These are phyloP conservation scores for Chydorus sphaericus DNA, from an alignment of 2,888 invertebrate genomes.

Conservation along the genomic window DNA sequence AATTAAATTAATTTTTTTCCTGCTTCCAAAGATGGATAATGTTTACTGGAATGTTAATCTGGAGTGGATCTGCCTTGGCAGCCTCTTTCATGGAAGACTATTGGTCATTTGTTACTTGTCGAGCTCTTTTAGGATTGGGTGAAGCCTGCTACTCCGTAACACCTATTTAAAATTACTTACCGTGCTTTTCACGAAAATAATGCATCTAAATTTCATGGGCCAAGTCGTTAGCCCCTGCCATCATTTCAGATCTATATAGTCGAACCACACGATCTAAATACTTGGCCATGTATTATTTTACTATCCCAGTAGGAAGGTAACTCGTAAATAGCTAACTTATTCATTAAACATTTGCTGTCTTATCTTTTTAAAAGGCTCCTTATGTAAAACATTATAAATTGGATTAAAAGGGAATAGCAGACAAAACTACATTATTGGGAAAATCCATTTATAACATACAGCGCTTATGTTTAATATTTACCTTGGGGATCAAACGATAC, in stretches of 20 bases:
- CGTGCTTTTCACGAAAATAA: background rate
- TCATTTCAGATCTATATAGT: slow-evolving; percentile 38
- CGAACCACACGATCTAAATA: slow-evolving; percentile 31
- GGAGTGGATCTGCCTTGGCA: background rate
- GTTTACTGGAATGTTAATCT: slow-evolving; percentile 29
- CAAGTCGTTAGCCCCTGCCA: slow-evolving; percentile 39
- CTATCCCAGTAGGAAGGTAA: slow-evolving; percentile 39
- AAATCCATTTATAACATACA: too few relatives aligned
- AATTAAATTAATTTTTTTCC: background rate
- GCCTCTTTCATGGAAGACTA: slow-evolving; percentile 43
- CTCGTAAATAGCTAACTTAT: too few relatives aligned
- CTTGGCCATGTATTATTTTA: slow-evolving; percentile 40
- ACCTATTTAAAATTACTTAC: background rate
- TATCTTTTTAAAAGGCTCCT: too few relatives aligned
- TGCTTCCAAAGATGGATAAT: background rate
- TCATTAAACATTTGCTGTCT: too few relatives aligned
- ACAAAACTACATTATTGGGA: too few relatives aligned
- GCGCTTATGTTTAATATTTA: too few relatives aligned
- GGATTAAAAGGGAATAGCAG: too few relatives aligned
- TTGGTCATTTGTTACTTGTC: slow-evolving; percentile 33
- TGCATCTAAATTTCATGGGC: slow-evolving; percentile 27
- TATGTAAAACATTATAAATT: too few relatives aligned
- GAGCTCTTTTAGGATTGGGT: slow-evolving; percentile 38
- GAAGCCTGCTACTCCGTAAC: slow-evolving; percentile 36
- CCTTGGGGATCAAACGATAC: too few relatives aligned